Evolutionary conservation across 2,113 vertebrate genomes (phyloP).

Genomic region (Sorex araneus): DNA sequence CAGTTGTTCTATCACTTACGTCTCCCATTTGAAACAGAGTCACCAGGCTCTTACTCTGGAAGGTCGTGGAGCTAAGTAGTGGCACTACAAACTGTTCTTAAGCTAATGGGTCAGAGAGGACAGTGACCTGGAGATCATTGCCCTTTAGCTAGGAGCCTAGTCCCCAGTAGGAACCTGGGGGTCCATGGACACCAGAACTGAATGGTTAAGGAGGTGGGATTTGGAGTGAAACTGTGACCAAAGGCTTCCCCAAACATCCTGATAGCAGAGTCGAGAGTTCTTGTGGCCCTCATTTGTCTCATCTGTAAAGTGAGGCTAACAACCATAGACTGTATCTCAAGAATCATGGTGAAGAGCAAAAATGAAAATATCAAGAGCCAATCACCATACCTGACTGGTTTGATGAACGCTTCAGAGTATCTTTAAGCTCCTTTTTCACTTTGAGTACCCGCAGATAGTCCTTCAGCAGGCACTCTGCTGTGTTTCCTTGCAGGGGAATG

Average conservation of each 20-base stretch:
- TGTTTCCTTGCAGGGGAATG: not conserved
- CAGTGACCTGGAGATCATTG: fast-evolving
- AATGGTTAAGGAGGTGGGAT: not conserved
- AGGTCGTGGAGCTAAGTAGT: not conserved
- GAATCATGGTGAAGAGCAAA: not conserved
- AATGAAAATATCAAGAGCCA: not conserved
- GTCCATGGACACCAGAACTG: not conserved
- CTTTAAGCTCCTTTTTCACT: not conserved
- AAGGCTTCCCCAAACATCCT: not conserved
- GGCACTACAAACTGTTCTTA: not conserved
- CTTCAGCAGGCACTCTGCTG: no score
- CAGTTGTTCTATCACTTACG: not conserved
- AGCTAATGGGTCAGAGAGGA: not conserved
- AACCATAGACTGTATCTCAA: not conserved
- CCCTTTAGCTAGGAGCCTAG: not conserved
- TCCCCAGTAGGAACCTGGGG: not conserved
- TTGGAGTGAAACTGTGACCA: not conserved
- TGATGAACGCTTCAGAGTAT: not conserved
- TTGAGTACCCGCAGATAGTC: not conserved
- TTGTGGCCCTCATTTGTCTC: not conserved
- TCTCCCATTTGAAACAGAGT: not conserved
- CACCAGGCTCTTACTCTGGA: no score
- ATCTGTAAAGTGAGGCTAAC: not conserved
- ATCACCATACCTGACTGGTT: not conserved
- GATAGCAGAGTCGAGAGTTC: not conserved